Base-by-base conservation (phyloP, 2,797 vertebrate genomes). In the Coranthus polyacanthus region DNA sequence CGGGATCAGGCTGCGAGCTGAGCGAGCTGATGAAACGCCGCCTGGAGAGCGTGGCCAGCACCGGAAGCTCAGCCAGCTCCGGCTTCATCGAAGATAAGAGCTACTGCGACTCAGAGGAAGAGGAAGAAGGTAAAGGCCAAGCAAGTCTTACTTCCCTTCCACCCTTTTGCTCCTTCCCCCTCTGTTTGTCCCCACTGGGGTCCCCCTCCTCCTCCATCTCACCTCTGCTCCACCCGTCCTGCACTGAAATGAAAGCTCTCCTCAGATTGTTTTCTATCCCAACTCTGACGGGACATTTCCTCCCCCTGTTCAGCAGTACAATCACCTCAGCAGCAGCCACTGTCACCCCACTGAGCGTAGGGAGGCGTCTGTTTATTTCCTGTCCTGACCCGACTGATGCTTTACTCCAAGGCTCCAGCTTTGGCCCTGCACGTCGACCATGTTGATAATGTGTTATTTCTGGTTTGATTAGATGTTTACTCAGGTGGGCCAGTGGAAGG, bases 31-130 rank as follows among this genome's bases (percentile, higher is more conserved):
- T 97, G 90, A 98, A 98, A 88, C 94, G 96, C 15, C 94, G 96
- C 29, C 92, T 98, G 20, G 96, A 98, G 93, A 98, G 97, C 0
- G 96, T 98, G 75, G 96, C 97, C 67, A 98, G 97, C 88, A 98
- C 96, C 0, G 96, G 96, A 82, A 98, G 96, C 83, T 98, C 97
- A 0, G 96, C 96, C 56, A 98, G 96, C 87, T 98, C 97, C 3
- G 97, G 97, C 60, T 98, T 98, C 75, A 93, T 97, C 78, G 97
- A 98, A 93, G 96, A 98, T 89, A 98, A 98, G 94, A 98, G 96
- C 85, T 98, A 97, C 90, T 97, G 96, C 0, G 97, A 98, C 86
- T 96, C 95, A 1, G 97, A 98, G 85, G 96, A 98, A 85, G 96
- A 98, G 81, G 97, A 97, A 91, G 96, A 98, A 95, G 96, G 96